A percentile compares a stretch with the other conserved stretches of the same genome.
Conservation (phyloP, 1,140 invertebrate genomes). For the Stegodyphus dumicola region DNA sequence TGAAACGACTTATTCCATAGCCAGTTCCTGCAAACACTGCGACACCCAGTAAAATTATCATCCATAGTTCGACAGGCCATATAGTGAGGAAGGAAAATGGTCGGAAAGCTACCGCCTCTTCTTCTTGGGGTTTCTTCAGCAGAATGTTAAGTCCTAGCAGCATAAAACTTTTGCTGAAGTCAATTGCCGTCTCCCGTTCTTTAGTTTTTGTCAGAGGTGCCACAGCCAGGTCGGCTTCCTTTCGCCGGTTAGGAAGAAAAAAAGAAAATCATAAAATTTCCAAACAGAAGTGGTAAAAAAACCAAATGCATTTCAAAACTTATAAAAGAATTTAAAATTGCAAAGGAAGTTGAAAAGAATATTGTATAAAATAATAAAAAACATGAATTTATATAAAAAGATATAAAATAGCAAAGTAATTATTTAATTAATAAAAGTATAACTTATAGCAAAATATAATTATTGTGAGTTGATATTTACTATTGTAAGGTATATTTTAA, state of each 20-base stretch:
- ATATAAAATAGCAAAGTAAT: no score
- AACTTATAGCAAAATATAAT: no score
- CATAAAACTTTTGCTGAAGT: slow-evolving; percentile 30
- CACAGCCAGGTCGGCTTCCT: slow-evolving; percentile 25
- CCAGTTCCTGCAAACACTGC: not conserved
- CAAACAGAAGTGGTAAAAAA: no score
- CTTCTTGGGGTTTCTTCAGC: not conserved
- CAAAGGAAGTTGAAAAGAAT: no score
- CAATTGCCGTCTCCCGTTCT: not conserved
- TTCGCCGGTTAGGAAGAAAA: not conserved
- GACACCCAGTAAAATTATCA: not conserved
- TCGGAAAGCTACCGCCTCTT: not conserved
- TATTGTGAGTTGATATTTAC: no score
- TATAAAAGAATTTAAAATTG: no score
- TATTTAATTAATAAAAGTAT: no score
- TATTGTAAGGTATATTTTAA: no score
- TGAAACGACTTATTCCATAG: not conserved
- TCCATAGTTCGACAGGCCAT: slow-evolving; percentile 11
- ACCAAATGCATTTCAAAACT: no score
- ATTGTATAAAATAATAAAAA: no score
- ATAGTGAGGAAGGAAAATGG: slow-evolving; percentile 23
- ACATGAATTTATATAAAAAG: no score
- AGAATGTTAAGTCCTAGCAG: slow-evolving; percentile 13
- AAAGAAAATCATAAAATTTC: not conserved
- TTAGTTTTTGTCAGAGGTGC: slow-evolving; percentile 23